Conservation (phyloP, 2,113 vertebrate genomes). For the Sylvietta virens region DNA sequence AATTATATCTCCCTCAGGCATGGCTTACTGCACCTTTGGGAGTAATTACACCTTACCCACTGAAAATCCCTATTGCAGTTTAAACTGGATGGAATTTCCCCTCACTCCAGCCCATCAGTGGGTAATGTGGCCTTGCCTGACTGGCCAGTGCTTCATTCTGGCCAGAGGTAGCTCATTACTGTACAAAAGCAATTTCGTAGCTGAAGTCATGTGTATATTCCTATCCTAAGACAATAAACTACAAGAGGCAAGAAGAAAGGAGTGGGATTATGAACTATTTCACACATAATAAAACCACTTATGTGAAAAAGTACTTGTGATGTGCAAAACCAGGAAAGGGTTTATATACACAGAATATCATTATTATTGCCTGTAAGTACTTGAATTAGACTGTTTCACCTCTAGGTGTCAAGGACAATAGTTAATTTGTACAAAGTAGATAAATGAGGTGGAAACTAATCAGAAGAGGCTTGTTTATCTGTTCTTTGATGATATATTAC, state of each 20-base stretch:
- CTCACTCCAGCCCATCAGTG: not conserved
- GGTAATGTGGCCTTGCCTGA: not conserved
- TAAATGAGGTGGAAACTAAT: slow-evolving; percentile 64
- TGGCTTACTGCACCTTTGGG: not conserved
- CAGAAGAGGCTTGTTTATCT: slow-evolving; percentile 65
- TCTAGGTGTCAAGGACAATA: slow-evolving; percentile 42
- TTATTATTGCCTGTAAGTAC: not conserved
- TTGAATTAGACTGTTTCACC: slow-evolving; percentile 6
- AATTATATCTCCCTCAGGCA: not conserved
- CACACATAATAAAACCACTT: not conserved
- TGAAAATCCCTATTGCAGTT: not conserved
- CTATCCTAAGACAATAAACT: not conserved
- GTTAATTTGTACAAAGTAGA: slow-evolving; percentile 58
- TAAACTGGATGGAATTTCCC: not conserved
- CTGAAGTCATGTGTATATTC: not conserved
- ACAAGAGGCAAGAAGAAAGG: not conserved
- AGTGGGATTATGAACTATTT: not conserved
- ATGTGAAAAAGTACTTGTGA: not conserved
- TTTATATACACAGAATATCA: not conserved
- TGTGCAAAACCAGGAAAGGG: not conserved
- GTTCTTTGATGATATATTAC: slow-evolving; percentile 60
- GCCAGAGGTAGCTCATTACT: not conserved
- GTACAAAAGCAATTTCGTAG: not conserved
- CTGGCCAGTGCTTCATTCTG: not conserved
- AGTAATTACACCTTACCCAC: not conserved